Conservation (phyloP, 2,888 invertebrate genomes). For the Agrotis segetum region DNA sequence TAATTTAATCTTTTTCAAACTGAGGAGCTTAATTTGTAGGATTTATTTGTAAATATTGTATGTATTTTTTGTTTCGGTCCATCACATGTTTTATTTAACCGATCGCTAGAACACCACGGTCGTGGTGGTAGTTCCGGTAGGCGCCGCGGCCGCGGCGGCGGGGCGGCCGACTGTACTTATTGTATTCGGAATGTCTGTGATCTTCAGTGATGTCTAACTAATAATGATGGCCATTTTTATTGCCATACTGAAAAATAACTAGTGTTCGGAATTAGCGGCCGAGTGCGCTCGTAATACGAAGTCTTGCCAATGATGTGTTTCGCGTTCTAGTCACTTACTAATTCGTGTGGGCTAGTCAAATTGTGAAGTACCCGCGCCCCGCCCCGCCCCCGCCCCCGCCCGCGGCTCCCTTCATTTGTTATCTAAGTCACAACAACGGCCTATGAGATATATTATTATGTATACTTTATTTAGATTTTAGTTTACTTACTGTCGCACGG, state of each 20-base stretch:
- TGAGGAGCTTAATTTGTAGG: slow-evolving; percentile 87
- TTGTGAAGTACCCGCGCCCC: slow-evolving; percentile 61
- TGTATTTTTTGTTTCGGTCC: slow-evolving; percentile 80
- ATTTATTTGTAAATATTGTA: slow-evolving; percentile 89
- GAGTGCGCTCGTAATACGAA: slow-evolving; percentile 68
- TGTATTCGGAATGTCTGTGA: slow-evolving; percentile 78
- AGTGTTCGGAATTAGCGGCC: slow-evolving; percentile 60
- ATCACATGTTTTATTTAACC: slow-evolving; percentile 73
- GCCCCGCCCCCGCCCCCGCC: slow-evolving; percentile 33
- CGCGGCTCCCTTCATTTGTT: slow-evolving; percentile 66
- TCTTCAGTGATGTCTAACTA: slow-evolving; percentile 67
- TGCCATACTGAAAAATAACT: slow-evolving; percentile 71
- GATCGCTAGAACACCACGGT: slow-evolving; percentile 68
- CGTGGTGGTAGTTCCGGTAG: slow-evolving; percentile 33
- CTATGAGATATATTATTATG: slow-evolving; percentile 81
- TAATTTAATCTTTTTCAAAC: slow-evolving; percentile 82
- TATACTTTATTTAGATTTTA: slow-evolving; percentile 83
- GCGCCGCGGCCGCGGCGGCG: slow-evolving; percentile 40
- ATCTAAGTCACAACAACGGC: slow-evolving; percentile 87
- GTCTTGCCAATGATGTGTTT: slow-evolving; percentile 87
- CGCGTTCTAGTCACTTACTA: slow-evolving; percentile 89
- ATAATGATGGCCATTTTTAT: slow-evolving; percentile 70
- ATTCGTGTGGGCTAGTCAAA: slow-evolving; percentile 89
- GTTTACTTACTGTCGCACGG: slow-evolving; percentile 68
- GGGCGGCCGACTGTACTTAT: slow-evolving; percentile 67